Conservation (phyloP, 2,797 vertebrate species). For the Xenopus petersii region DNA sequence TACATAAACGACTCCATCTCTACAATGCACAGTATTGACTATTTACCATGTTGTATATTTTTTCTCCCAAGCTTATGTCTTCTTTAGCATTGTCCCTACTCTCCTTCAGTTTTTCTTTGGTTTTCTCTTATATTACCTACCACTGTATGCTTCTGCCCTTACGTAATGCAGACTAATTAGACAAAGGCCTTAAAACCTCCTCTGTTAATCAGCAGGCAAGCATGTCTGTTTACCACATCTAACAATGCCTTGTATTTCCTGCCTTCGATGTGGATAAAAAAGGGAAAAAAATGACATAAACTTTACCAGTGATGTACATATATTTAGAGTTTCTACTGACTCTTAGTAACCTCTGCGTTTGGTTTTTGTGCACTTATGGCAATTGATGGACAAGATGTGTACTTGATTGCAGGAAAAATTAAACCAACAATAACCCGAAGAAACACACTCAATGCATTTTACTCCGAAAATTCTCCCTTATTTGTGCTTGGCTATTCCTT, state of each 20-base stretch:
- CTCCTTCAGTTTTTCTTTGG: slow-evolving; percentile 46
- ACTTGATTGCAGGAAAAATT: slow-evolving; percentile 45
- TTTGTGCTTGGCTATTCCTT: slow-evolving; percentile 27
- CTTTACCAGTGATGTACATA: slow-evolving; percentile 67
- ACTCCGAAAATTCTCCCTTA: slow-evolving; percentile 24
- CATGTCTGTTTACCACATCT: slow-evolving; percentile 71
- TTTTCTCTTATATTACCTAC: slow-evolving; percentile 59
- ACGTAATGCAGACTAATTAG: slow-evolving; percentile 81
- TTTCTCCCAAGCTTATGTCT: slow-evolving; percentile 35
- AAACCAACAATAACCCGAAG: slow-evolving; percentile 29
- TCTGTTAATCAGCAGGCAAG: slow-evolving; percentile 72
- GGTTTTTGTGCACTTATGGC: slow-evolving; percentile 51
- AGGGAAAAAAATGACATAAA: slow-evolving; percentile 75
- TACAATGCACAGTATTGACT: slow-evolving; percentile 66
- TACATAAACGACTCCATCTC: slow-evolving; percentile 67
- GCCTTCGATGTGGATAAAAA: slow-evolving; percentile 82
- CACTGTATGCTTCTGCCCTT: slow-evolving; percentile 66
- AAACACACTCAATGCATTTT: slow-evolving; percentile 34
- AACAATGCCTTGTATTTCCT: slow-evolving; percentile 75
- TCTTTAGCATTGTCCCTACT: slow-evolving; percentile 11
- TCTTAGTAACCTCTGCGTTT: slow-evolving; percentile 68
- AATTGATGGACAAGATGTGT: slow-evolving; percentile 19
- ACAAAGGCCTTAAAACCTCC: slow-evolving; percentile 91
- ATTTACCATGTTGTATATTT: slow-evolving; percentile 62
- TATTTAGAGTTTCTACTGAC: slow-evolving; percentile 67